Conservation (phyloP, 2,113 vertebrate species). For the Paedocypris sp. region DNA sequence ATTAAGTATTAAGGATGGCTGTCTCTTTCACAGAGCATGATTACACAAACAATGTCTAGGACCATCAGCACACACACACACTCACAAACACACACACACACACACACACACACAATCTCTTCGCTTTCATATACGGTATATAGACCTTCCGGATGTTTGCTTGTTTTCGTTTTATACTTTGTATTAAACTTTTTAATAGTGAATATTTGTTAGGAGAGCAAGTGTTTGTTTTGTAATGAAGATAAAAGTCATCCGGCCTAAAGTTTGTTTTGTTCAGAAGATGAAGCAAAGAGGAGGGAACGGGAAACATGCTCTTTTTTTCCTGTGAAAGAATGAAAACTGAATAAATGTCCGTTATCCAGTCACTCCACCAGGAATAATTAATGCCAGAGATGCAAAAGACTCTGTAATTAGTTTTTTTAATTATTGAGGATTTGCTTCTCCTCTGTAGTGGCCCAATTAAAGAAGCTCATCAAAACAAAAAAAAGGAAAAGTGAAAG, state of each 20-base stretch:
- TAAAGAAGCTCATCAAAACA: constrained; percentile 62
- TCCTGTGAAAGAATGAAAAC: constrained; percentile 55
- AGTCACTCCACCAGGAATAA: constrained; percentile 55
- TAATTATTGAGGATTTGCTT: constrained; percentile 70
- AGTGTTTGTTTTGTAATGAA: not conserved
- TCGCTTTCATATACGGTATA: too few relatives aligned
- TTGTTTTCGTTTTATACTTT: too few relatives aligned
- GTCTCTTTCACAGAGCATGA: constrained; percentile 18
- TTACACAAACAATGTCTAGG: constrained; percentile 19
- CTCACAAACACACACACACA: not conserved
- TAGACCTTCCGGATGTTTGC: too few relatives aligned
- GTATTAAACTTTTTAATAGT: too few relatives aligned
- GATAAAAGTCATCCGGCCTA: not conserved
- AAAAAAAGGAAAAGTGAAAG: constrained; percentile 51
- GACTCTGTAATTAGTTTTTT: constrained; percentile 70
- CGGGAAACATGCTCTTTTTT: constrained; percentile 31
- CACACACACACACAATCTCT: constrained; percentile 6
- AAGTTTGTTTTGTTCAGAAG: not conserved
- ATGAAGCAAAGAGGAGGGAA: not conserved
- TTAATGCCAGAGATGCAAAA: constrained; percentile 64
- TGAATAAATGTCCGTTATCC: constrained; percentile 48
- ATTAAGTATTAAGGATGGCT: constrained; percentile 26
- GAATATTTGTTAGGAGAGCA: too few relatives aligned
- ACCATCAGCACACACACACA: not conserved
- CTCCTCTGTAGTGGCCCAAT: constrained; percentile 63